These are phyloP conservation scores for Zaprionus ghesquierei DNA, from an alignment of 1,140 invertebrate genomes.

Conservation along the genomic window DNA sequence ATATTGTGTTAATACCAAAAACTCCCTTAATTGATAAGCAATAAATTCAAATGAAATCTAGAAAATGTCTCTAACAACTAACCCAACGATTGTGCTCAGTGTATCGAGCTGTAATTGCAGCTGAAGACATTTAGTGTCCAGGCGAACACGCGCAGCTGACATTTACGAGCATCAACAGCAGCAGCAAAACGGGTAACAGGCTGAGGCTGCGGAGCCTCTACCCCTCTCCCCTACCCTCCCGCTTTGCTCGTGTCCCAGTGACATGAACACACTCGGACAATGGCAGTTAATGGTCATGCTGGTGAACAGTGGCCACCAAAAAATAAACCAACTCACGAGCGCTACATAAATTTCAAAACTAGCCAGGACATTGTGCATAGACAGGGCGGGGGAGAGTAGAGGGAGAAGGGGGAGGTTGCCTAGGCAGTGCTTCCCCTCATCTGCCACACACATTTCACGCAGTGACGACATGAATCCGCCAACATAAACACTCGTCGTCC, in stretches of 20 bases:
- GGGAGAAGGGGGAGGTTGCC: background rate
- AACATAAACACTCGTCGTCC: constrained; percentile 70
- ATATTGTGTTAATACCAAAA: too few species aligned
- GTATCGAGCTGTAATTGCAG: constrained; percentile 62
- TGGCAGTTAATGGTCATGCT: constrained; percentile 76
- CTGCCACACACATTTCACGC: constrained; percentile 77
- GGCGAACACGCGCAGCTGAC: constrained; percentile 67
- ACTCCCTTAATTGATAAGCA: background rate
- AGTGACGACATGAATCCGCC: constrained; percentile 79
- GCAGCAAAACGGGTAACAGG: constrained; percentile 7
- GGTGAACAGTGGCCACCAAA: constrained; percentile 47
- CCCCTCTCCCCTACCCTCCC: background rate
- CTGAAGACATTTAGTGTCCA: constrained; percentile 76
- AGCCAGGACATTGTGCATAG: constrained; percentile 38
- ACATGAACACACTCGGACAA: constrained; percentile 70
- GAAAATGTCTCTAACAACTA: background rate
- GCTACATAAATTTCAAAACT: constrained; percentile 78
- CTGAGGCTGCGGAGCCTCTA: constrained; percentile 11
- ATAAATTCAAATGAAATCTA: background rate
- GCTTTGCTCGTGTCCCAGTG: constrained; percentile 36
- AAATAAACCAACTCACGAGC: constrained; percentile 74
- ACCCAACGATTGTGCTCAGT: background rate
- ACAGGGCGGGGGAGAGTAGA: background rate
- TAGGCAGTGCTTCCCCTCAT: constrained; percentile 33
- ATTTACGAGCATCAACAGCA: constrained; percentile 70